phyloP scores from a whole-genome alignment of 1,140 invertebrate genomes.

The Polypedilum pembai region DNA sequence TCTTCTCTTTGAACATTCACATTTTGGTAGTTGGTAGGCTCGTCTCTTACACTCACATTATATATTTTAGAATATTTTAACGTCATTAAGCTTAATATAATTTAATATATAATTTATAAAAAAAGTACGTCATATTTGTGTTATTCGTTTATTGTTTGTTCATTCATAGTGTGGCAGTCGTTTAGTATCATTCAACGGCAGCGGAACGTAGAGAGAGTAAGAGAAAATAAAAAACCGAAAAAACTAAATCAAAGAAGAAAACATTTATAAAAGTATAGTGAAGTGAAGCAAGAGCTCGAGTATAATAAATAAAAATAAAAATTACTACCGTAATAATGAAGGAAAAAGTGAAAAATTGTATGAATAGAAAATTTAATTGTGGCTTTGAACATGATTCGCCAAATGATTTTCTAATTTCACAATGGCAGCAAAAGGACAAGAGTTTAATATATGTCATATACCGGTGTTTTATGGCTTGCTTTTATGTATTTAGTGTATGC shows the following conservation, averaged over 20 bases:
- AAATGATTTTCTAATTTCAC: neutral
- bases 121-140: too few species aligned
- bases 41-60: too few species aligned
- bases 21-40: too few species aligned
- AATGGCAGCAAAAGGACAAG: neutral
- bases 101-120: too few species aligned
- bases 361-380: neutral
- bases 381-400: neutral
- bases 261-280: neutral
- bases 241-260: neutral
- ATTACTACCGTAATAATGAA: neutral
- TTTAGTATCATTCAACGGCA: too few species aligned
- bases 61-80: too few species aligned
- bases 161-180: too few species aligned
- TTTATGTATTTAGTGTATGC: constrained; percentile 18
- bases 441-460: neutral
- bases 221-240: neutral
- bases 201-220: too few species aligned
- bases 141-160: too few species aligned
- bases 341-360: neutral
- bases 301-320: neutral
- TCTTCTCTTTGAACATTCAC: too few species aligned
- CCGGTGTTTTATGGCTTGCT: neutral
- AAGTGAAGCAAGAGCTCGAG: neutral
- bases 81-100: too few species aligned